Percentiles rank a stretch among this genome's conserved stretches.
These are phyloP conservation scores for Elmis aenea DNA, from an alignment of 2,888 invertebrate genomes.

Conservation along the genomic window DNA sequence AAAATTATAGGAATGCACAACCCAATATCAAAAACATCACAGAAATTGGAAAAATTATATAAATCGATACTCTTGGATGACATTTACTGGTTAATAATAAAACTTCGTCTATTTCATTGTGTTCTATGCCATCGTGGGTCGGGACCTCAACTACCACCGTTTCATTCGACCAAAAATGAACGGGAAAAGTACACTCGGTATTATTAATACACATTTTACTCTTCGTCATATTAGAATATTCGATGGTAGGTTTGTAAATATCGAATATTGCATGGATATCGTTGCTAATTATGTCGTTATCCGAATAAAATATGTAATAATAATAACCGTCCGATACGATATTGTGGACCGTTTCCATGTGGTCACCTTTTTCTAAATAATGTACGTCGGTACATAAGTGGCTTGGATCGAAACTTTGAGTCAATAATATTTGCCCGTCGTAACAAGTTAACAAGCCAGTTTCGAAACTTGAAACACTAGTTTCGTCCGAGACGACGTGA, in stretches of 20 bases:
- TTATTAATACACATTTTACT: conserved; percentile 69
- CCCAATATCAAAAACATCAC: conserved; percentile 70
- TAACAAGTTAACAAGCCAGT: conserved; percentile 71
- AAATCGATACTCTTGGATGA: conserved; percentile 72
- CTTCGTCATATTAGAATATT: conserved; percentile 63
- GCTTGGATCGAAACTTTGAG: conserved; percentile 66
- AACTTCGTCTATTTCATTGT: conserved; percentile 68
- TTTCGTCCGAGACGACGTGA: conserved; percentile 50
- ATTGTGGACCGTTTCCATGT: conserved; percentile 65
- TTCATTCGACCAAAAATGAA: conserved; percentile 69
- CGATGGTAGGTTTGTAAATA: conserved; percentile 79
- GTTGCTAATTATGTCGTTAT: conserved; percentile 74
- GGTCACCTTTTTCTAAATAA: conserved; percentile 63
- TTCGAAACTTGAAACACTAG: conserved; percentile 79
- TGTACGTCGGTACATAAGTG: conserved; percentile 63
- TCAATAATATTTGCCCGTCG: conserved; percentile 68
- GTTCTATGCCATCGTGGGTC: conserved; percentile 72
- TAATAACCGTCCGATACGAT: conserved; percentile 76
- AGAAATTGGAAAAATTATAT: conserved; percentile 73
- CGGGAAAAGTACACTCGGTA: conserved; percentile 70
- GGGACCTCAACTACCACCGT: conserved; percentile 81
- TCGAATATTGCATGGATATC: conserved; percentile 80
- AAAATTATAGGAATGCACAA: conserved; percentile 81
- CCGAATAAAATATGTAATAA: conserved; percentile 85
- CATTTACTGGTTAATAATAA: conserved; percentile 71